Evolutionary conservation across 2,888 invertebrate genomes (phyloP), one percentile per base, ranked within the genome.

Genomic region (Andrena bucephala): DNA sequence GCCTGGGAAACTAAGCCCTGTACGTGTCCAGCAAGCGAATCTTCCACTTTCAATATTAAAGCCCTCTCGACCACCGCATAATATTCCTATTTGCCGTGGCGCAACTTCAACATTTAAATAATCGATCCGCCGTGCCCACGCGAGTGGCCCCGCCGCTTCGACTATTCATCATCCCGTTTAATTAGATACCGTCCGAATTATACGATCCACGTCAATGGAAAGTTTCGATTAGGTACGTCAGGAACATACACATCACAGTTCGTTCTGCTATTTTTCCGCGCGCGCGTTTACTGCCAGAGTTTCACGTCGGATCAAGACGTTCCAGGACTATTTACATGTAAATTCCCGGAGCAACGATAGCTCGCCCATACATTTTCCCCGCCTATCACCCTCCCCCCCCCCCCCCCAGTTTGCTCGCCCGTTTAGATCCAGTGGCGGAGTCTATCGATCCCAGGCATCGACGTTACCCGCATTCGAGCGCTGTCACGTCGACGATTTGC

Each of bases 401-500:
- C 16, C 16, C 10, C 42, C 24, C 31, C 16, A 8, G 60, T 72
- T 59, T 77, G 76, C 84, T 70, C 80, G 70, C 79, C 77, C 73
- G 42, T 86, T 84, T 81, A 79, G 63, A 62, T 75, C 66, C 52
- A 20, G 57, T 62, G 60, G 69, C 60, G 50, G 70, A 48, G 68
- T 54, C 60, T 71, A 83, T 86, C 77, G 77, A 74, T 73, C 67
- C 54, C 24, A 8, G 33, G 62, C 50, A 74, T 73, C 71, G 67
- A 80, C 65, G 52, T 81, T 83, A 77, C 77, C 60, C 57, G 27
- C 70, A 63, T 69, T 65, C 76, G 57, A 66, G 66, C 63, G 77
- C 70, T 52, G 62, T 7, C 59, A 33, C 29, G 54, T 36, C 31
- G n/a, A 13, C 67, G 84, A 72, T 82, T 82, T 66, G 83, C 77